Evolutionary conservation across 2,888 invertebrate species (phyloP), one percentile per base, ranked within the genome.

Genomic region (Tetranychus truncatus): DNA sequence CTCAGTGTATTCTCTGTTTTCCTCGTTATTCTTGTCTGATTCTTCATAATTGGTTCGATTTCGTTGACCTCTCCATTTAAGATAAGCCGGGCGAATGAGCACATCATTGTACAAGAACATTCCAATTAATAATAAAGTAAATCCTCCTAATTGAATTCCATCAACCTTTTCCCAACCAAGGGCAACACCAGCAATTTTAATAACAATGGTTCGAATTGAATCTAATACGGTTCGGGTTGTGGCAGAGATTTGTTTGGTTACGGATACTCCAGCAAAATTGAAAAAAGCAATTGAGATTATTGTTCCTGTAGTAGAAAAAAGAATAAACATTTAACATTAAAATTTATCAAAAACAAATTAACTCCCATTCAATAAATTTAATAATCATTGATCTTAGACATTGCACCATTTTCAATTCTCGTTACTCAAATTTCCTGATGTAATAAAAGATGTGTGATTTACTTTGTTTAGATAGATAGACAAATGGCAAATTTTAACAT

Each of bases 201-300:
- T 91, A n/a, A 94, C 87, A 72, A 95, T 85, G 0, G 93, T 92
- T 78, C 95, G 86, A n/a, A 91, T 85, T 74, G 90, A 90, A 82
- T 95, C 94, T 72, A 94, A 85, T 15, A 95, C 89, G 89, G 93
- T 91, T 78, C 94, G 86, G 3, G 92, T 91, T 0, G 92, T 93
- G 1, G 95, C 94, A 1, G 91, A 94, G 80, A 94, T 87, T 82
- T 94, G 92, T 84, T 95, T 95, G 0, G 94, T 92, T 5, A 96
- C 72, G 81, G 90, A 91, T 78, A 95, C 88, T 11, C 93, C 93
- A 78, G 92, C 89, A 83, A 91, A 95, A 83, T 92, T 94, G 85
- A 95, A 95, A 84, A 94, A 90, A 0, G 95, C 92, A 79, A 95
- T 94, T 74, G 92, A 92, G 44, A 92, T 81, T 34, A 91, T 85